Evolutionary conservation across 2,888 invertebrate genomes (phyloP), one percentile per base, ranked within the genome.

Genomic region (Apodemia mormo): DNA sequence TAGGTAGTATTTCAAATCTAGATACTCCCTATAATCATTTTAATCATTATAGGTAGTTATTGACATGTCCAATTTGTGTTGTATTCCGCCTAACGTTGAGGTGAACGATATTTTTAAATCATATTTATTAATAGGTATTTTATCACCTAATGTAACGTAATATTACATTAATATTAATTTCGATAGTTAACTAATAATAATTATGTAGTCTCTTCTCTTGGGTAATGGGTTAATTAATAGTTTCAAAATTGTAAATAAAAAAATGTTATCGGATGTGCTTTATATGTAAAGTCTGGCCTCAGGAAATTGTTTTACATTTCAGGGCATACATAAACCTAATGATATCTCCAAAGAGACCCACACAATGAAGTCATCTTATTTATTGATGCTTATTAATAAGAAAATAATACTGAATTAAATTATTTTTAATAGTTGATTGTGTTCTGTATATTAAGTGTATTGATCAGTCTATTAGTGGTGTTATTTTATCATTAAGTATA

Each of bases 371-470:
- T 90, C 87, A 87, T 86, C 84, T 88, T 90, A 91, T 91, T 90
- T 92, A 91, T 92, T 91, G 87, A 90, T 83, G 87, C 85, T 87
- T 84, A 85, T 85, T 88, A 84, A 83, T 86, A 80, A 80, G 71
- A 82, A 84, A 85, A 89, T 87, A 84, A 89, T 88, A 87, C 83
- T 85, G 82, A 85, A 87, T 86, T 88, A 90, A 91, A 90, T 89
- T 90, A 89, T 89, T 90, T 87, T 87, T 85, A 85, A 85, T 87
- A 85, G 78, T 81, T 67, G 69, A 79, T 84, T 82, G 86, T 91
- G 87, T 89, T 92, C 86, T 92, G 89, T 92, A 90, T 91, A 90
- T 90, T 90, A 86, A 85, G 86, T 78, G 82, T 85, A 84, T 81
- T 79, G 84, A 88, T 86, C 85, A 81, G 81, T 85, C 78, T 76